A percentile compares a stretch with the other conserved stretches of the same genome.
Conservation (phyloP, 2,888 invertebrate genomes). For the Cantharis lateralis region DNA sequence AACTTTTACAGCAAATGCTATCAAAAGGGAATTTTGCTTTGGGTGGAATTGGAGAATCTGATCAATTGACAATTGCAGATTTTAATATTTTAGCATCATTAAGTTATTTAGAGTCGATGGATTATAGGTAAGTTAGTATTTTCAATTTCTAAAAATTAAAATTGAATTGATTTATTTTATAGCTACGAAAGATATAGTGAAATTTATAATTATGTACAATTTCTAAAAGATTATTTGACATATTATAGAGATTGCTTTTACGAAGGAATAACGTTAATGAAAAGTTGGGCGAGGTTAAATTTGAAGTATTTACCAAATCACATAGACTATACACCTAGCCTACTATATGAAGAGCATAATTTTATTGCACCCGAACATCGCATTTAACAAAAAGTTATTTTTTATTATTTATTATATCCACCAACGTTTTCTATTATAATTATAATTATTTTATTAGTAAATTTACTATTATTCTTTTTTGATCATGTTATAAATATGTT, state of each 20-base stretch:
- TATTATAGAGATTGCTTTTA: conserved; percentile 13
- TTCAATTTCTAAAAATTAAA: background rate
- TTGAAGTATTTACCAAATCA: conserved; percentile 13
- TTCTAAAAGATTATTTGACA: conserved; percentile 5
- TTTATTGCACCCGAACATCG: background rate
- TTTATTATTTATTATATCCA: background rate
- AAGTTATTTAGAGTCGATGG: conserved; percentile 19
- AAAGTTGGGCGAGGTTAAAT: conserved; percentile 17
- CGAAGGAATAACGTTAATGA: conserved; percentile 14
- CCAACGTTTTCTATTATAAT: too few relatives aligned
- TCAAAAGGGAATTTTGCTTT: conserved; percentile 10
- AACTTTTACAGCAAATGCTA: conserved; percentile 14
- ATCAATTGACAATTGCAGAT: conserved; percentile 21
- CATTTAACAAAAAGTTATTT: background rate
- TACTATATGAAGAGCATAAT: background rate
- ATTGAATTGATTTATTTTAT: background rate
- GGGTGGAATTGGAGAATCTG: conserved; percentile 10
- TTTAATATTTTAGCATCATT: conserved; percentile 16
- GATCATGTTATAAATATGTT: too few relatives aligned
- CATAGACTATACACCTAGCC: background rate
- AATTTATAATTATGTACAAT: conserved; percentile 13
- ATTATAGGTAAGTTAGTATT: conserved; percentile 16
- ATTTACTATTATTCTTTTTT: too few relatives aligned
- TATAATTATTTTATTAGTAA: too few relatives aligned
- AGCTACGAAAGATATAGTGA: conserved; percentile 10